Conservation (phyloP, 2,888 invertebrate genomes). For the Atrina japonica region DNA sequence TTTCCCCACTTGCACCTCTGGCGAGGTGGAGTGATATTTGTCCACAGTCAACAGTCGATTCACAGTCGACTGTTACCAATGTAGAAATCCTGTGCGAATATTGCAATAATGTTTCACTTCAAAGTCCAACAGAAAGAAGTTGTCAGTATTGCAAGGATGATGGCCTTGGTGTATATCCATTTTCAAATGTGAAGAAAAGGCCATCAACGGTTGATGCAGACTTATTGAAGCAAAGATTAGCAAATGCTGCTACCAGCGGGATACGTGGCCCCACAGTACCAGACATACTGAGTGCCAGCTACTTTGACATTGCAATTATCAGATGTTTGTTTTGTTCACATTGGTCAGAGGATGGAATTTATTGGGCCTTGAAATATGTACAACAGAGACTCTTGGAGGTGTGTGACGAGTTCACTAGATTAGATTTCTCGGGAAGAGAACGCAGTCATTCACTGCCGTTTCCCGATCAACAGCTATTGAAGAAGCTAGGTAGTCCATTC, state of each 20-base stretch:
- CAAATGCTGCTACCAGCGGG: slow-evolving; percentile 75
- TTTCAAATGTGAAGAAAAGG: slow-evolving; percentile 55
- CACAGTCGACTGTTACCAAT: slow-evolving; percentile 64
- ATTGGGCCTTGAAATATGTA: slow-evolving; percentile 91
- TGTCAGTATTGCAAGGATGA: slow-evolving; percentile 73
- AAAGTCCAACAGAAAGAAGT: slow-evolving; percentile 49
- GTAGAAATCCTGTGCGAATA: slow-evolving; percentile 78
- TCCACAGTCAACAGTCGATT: slow-evolving; percentile 69
- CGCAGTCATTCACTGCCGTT: slow-evolving; percentile 94
- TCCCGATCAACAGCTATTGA: slow-evolving; percentile 65
- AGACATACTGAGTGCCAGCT: slow-evolving; percentile 87
- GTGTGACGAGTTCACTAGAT: slow-evolving; percentile 90
- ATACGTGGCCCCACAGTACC: slow-evolving; percentile 60
- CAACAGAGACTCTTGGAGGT: slow-evolving; percentile 88
- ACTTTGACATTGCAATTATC: slow-evolving; percentile 97
- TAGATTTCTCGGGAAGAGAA: slow-evolving; percentile 88
- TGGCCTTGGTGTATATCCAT: slow-evolving; percentile 66
- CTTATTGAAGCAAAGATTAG: slow-evolving; percentile 85
- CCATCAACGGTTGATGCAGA: slow-evolving; percentile 86
- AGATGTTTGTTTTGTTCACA: slow-evolving; percentile 97
- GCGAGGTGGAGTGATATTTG: slow-evolving; percentile 80
- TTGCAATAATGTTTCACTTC: slow-evolving; percentile 76
- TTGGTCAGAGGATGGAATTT: slow-evolving; percentile 99
- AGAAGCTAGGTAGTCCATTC: slow-evolving; percentile 49
- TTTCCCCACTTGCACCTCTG: slow-evolving; percentile 74